These are phyloP conservation scores for Halcyon badia DNA, from an alignment of 2,797 vertebrate genomes.

Conservation along the genomic window DNA sequence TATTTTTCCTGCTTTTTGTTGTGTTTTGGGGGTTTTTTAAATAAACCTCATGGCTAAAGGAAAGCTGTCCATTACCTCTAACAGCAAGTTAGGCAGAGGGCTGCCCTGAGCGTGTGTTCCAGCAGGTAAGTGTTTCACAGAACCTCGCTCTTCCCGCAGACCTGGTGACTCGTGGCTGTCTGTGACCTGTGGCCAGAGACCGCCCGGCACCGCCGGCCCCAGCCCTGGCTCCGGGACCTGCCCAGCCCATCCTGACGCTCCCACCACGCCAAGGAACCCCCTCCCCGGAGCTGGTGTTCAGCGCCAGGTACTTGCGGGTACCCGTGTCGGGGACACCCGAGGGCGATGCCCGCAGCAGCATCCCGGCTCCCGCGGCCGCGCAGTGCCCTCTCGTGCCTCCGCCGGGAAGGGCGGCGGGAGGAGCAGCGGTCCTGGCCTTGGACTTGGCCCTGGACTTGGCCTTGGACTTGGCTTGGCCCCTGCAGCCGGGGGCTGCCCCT, in stretches of 20 bases:
- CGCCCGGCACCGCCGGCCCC: background rate
- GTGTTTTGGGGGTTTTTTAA: no score
- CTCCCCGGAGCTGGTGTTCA: background rate
- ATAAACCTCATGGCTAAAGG: background rate
- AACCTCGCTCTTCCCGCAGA: accelerated
- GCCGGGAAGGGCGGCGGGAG: background rate
- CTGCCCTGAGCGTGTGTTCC: accelerated
- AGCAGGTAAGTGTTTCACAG: background rate
- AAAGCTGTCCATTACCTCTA: background rate
- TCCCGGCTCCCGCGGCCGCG: background rate
- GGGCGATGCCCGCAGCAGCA: background rate
- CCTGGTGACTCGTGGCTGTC: accelerated
- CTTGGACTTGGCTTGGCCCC: background rate
- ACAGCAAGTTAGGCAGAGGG: background rate
- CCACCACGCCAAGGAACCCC: background rate
- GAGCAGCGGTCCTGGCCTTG: background rate
- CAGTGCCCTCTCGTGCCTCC: background rate
- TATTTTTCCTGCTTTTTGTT: background rate
- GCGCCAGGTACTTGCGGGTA: background rate
- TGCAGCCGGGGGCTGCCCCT: background rate
- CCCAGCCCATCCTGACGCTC: background rate
- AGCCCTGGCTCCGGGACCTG: background rate
- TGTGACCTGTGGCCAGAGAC: accelerated
- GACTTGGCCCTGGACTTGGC: background rate
- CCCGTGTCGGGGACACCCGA: background rate